Base-by-base conservation (phyloP, 2,888 invertebrate genomes). In the Caenorhabditis japonica region DNA sequence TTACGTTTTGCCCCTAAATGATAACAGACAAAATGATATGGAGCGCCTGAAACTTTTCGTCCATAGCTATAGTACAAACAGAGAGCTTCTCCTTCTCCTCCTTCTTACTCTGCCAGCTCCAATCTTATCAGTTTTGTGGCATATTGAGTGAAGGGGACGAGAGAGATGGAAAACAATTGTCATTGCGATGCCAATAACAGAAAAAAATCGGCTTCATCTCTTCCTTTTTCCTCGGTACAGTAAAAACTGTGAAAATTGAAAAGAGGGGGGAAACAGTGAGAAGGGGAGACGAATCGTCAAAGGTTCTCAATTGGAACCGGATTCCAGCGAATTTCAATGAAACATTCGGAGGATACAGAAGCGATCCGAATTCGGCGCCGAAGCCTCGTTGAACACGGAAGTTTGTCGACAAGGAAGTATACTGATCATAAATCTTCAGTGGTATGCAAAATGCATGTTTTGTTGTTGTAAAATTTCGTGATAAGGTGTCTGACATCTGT, bases 281-380 rank as follows among this genome's bases (percentile, higher is more conserved):
- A n/a, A n/a, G n/a, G n/a, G n/a, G n/a, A n/a, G n/a, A n/a, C n/a
- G n/a, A n/a, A n/a, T n/a, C n/a, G n/a, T n/a, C n/a, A n/a, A n/a
- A n/a, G n/a, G n/a, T n/a, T n/a, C n/a, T n/a, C n/a, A n/a, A n/a
- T 30, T 10, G 30, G 46, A 58, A 58, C 58, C 58, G 58, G 58
- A 58, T 58, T 30, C 30, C 30, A 10, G 34, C 36, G 8, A 13
- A 58, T 46, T 58, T 58, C 58, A n/a, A 58, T 27, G 58, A 58
- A 58, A 58, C 36, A 47, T 44, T 34, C 44, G 15, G 30, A 33
- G 30, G 43, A 55, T 52, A 39, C 39, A 38, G 17, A 52, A 51
- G 36, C 23, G 38, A 51, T 51, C n/a, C n/a, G n/a, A 27, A 17
- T 10, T 33, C 39, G 17, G 43, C n/a, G 41, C 34, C 17, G 55